These are phyloP conservation scores for Enteromius fasciolatus DNA, from an alignment of 2,797 vertebrate species.

Conservation along the genomic window DNA sequence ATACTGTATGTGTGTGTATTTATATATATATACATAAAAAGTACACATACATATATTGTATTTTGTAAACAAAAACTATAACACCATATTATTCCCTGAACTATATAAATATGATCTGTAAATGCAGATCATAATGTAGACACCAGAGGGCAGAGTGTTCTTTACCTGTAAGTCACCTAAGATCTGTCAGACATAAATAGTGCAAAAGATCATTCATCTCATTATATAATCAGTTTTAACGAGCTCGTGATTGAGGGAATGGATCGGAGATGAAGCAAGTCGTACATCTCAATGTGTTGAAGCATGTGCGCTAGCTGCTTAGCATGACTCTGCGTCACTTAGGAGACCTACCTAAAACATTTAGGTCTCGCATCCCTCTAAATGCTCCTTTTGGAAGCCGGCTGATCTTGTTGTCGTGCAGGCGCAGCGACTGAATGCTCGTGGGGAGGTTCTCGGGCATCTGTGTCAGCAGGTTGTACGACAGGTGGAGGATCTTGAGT, in stretches of 20 bases:
- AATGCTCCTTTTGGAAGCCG: slow-evolving; percentile 88
- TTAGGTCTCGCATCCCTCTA: slow-evolving; percentile 89
- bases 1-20: no score
- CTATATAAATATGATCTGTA: not conserved
- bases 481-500: slow-evolving; percentile 89
- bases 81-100: not conserved
- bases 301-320: not conserved
- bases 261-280: not conserved
- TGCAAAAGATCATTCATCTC: not conserved
- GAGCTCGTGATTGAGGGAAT: not conserved
- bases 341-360: slow-evolving; percentile 86
- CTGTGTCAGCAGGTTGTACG: slow-evolving; percentile 90
- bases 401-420: slow-evolving; percentile 93
- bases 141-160: slow-evolving; percentile 7
- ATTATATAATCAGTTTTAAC: not conserved
- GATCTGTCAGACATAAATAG: not conserved
- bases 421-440: slow-evolving; percentile 88
- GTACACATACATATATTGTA: no score
- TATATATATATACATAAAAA: no score
- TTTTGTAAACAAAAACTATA: not conserved
- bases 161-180: not conserved
- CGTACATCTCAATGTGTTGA: not conserved
- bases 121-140: not conserved
- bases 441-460: slow-evolving; percentile 91
- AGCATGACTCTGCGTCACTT: not conserved